Evolutionary conservation across 2,797 vertebrate species (phyloP).

Genomic region (Furcifer pardalis): DNA sequence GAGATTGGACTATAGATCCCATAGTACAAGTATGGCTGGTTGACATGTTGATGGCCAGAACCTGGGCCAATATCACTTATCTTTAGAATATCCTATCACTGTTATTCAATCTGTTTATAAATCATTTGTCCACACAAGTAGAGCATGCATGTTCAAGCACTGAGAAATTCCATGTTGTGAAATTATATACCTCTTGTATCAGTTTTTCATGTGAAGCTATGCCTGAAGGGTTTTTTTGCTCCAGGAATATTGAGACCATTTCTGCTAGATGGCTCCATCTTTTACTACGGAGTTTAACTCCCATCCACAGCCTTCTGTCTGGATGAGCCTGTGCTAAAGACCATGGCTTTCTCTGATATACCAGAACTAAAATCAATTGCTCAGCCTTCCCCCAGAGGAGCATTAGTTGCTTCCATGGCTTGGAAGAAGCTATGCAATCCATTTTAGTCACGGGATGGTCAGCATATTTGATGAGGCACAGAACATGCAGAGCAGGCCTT

Average conservation of each 20-base stretch:
- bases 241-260: not conserved
- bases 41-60: not conserved
- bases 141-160: too few species aligned
- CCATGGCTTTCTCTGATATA: not conserved
- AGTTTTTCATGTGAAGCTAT: not conserved
- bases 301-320: not conserved
- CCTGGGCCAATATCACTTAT: not conserved
- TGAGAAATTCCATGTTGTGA: not conserved
- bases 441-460: not conserved
- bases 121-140: not conserved
- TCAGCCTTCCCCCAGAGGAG: not conserved
- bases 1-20: not conserved
- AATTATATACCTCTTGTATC: not conserved
- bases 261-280: not conserved
- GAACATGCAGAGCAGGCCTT: conserved; percentile 1
- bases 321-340: not conserved
- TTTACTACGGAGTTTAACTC: not conserved
- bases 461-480: conserved; percentile 8
- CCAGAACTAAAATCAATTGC: not conserved
- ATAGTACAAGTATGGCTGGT: not conserved
- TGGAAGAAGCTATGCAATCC: conserved; percentile 1
- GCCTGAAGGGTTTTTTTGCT: too few species aligned
- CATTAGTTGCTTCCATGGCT: conserved; percentile 11
- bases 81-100: not conserved
- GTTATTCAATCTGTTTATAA: not conserved